Percentiles rank a stretch among this genome's conserved stretches.
phyloP scores from a whole-genome alignment of 2,797 vertebrate species.

The Spinus olivaceus region DNA sequence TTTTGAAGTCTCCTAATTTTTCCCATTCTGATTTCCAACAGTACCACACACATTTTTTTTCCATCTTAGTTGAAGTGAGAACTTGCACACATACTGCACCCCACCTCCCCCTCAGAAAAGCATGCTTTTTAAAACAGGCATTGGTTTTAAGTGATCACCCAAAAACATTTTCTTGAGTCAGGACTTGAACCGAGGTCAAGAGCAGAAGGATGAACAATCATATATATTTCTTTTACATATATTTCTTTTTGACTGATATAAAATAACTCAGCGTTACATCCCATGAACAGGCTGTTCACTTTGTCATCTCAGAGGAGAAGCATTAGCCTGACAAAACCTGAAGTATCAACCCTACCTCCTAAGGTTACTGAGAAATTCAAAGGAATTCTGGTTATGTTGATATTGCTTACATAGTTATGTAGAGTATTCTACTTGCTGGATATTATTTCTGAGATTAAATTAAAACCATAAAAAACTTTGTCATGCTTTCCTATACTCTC shows the following conservation, averaged over 20 bases:
- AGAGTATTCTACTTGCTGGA: constrained; percentile 18
- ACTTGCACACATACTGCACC: not conserved
- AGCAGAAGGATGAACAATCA: not conserved
- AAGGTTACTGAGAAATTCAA: not conserved
- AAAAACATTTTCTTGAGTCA: not conserved
- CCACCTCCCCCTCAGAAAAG: not conserved
- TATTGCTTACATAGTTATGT: constrained; percentile 5
- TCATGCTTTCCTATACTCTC: not conserved
- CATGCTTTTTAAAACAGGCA: not conserved
- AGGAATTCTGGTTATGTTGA: constrained; percentile 2
- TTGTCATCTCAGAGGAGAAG: not conserved
- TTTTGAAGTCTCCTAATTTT: not conserved
- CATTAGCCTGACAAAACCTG: not conserved
- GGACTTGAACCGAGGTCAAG: not conserved
- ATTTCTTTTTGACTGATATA: not conserved
- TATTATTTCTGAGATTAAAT: constrained; percentile 24
- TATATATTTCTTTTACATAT: not conserved
- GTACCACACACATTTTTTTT: not conserved
- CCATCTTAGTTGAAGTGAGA: not conserved
- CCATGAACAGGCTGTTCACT: not conserved
- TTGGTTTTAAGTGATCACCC: not conserved
- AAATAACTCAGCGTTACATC: not conserved
- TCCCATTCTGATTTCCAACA: not conserved
- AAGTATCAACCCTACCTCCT: not conserved
- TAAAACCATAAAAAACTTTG: constrained; percentile 47